Percentiles rank a stretch among this genome's conserved stretches.
Conservation (phyloP, 2,113 vertebrate genomes). For the Ursus arctos region DNA sequence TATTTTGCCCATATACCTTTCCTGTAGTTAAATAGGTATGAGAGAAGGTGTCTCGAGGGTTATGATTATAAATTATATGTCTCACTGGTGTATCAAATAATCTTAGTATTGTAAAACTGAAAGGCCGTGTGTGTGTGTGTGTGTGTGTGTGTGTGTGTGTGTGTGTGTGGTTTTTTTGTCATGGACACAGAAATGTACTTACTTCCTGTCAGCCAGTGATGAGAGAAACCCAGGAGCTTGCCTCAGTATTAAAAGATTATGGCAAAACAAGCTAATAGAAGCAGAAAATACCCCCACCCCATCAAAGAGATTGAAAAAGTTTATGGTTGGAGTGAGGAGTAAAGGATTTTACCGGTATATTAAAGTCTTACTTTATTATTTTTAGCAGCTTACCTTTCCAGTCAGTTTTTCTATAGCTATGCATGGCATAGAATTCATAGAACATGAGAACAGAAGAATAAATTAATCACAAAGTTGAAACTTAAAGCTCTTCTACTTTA, state of each 20-base stretch:
- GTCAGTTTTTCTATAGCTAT: background rate
- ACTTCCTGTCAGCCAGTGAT: background rate
- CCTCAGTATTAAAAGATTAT: background rate
- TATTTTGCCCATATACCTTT: background rate
- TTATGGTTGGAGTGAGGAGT: background rate
- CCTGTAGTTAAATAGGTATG: background rate
- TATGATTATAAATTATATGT: background rate
- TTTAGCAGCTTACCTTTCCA: background rate
- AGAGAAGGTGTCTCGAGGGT: background rate
- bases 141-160: background rate
- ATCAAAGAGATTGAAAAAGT: background rate
- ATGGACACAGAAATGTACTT: background rate
- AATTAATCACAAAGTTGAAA: background rate
- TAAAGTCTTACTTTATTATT: constrained; percentile 13
- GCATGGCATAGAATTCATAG: background rate
- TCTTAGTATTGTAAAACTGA: background rate
- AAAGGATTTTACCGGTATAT: background rate
- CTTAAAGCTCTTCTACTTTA: background rate
- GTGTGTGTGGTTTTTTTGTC: background rate
- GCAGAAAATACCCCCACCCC: background rate
- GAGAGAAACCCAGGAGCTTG: background rate
- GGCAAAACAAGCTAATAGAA: background rate
- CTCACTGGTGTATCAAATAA: background rate
- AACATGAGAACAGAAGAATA: background rate
- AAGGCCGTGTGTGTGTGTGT: background rate